phyloP scores from a whole-genome alignment of 2,113 vertebrate species.

The Forbesichthys agassizii region DNA sequence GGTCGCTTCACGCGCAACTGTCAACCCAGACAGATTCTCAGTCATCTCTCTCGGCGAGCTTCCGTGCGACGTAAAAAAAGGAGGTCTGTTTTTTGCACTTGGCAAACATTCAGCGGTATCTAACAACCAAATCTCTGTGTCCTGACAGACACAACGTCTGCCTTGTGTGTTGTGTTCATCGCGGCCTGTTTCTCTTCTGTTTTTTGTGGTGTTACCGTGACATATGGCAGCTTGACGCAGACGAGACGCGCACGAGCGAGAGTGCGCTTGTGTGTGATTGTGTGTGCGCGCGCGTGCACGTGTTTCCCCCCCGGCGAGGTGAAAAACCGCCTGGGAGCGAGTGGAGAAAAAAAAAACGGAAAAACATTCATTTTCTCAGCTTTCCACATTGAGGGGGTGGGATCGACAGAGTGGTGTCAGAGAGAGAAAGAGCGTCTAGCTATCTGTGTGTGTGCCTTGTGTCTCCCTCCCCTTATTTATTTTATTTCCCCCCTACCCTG shows the following conservation, averaged over 20 bases:
- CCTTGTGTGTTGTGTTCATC: constrained; percentile 36
- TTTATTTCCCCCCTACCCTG: constrained; percentile 19
- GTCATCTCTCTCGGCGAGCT: neutral
- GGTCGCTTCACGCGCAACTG: no score
- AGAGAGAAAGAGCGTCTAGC: neutral
- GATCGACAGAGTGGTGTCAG: neutral
- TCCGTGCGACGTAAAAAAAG: neutral
- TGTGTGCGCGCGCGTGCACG: neutral
- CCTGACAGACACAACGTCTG: constrained; percentile 38
- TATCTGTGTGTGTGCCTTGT: constrained; percentile 22
- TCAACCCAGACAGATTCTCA: neutral
- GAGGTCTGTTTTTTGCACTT: neutral
- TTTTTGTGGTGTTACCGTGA: constrained; percentile 52
- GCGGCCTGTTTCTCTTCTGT: constrained; percentile 12
- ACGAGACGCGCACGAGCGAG: neutral
- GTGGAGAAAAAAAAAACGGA: neutral
- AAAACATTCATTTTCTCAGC: neutral
- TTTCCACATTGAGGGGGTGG: neutral
- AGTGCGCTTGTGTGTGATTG: neutral
- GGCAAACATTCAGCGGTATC: neutral
- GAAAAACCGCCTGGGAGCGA: neutral
- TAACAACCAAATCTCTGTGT: constrained; percentile 14
- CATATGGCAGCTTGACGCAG: constrained; percentile 54
- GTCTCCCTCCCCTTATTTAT: constrained; percentile 21
- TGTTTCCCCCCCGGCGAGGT: neutral